Evolutionary conservation across 2,888 invertebrate species (phyloP).

Genomic region (Physocephala rufipes): DNA sequence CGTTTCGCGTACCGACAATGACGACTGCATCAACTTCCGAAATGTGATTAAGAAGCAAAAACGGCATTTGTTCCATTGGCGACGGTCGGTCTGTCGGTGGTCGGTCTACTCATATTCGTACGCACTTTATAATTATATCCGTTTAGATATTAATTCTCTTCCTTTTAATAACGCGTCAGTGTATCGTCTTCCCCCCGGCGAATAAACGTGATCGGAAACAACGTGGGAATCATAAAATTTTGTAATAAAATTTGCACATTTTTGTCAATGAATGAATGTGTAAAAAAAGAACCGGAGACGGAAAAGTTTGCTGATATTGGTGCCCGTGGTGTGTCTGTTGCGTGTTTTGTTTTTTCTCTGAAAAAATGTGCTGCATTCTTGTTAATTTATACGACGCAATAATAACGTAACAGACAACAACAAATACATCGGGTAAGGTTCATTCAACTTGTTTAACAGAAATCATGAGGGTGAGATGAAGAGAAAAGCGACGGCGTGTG

Average conservation of each 20-base stretch:
- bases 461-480: too few relatives aligned
- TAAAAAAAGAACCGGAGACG: too few relatives aligned
- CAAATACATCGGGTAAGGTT: not conserved
- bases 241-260: too few relatives aligned
- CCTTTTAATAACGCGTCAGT: too few relatives aligned
- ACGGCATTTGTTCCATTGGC: not conserved
- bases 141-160: too few relatives aligned
- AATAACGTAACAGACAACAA: not conserved
- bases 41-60: not conserved
- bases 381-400: conserved; percentile 11
- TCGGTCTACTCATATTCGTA: not conserved
- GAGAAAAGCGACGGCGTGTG: too few relatives aligned
- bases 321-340: not conserved
- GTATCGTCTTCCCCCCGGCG: not conserved
- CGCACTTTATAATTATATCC: too few relatives aligned
- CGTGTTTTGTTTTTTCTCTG: not conserved
- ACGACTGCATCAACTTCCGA: not conserved
- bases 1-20: too few relatives aligned
- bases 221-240: too few relatives aligned
- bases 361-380: not conserved
- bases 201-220: too few relatives aligned
- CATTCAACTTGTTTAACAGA: conserved; percentile 3
- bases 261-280: too few relatives aligned
- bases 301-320: too few relatives aligned
- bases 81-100: conserved; percentile 7